These are phyloP conservation scores for Drosophila yooni DNA, from an alignment of 2,888 invertebrate species.

Conservation along the genomic window DNA sequence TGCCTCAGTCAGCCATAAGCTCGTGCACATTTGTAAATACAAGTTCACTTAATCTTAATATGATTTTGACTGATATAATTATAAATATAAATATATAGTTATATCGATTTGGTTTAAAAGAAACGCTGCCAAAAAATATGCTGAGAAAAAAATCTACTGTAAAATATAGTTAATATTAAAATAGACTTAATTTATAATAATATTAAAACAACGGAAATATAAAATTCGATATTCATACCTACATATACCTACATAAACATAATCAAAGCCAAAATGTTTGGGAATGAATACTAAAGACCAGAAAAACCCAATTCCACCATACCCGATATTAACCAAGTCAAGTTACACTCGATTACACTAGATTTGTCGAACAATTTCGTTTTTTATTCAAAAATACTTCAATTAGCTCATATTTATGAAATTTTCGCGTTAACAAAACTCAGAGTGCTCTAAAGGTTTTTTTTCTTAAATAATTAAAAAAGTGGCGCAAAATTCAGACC, in stretches of 20 bases:
- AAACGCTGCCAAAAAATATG: not conserved
- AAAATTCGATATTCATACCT: not conserved
- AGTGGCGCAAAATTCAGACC: too few relatives aligned
- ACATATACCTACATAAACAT: not conserved
- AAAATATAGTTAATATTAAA: not conserved
- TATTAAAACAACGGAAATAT: not conserved
- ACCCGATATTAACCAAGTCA: not conserved
- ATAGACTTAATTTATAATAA: not conserved
- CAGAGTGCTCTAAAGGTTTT: not conserved
- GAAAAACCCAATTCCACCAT: not conserved
- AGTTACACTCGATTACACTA: not conserved
- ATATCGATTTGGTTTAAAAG: too few relatives aligned
- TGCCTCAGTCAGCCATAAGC: conserved; percentile 21
- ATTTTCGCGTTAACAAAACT: not conserved
- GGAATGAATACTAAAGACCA: not conserved
- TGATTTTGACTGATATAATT: not conserved
- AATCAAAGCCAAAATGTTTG: not conserved
- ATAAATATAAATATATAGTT: not conserved
- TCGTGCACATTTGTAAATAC: conserved; percentile 35
- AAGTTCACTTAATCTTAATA: not conserved
- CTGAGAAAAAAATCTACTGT: not conserved
- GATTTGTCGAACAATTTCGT: not conserved
- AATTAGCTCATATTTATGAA: not conserved
- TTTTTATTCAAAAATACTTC: not conserved
- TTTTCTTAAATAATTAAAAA: not conserved